Evolutionary conservation across 2,888 invertebrate species (phyloP).

Genomic region (Silvanus unidentatus): DNA sequence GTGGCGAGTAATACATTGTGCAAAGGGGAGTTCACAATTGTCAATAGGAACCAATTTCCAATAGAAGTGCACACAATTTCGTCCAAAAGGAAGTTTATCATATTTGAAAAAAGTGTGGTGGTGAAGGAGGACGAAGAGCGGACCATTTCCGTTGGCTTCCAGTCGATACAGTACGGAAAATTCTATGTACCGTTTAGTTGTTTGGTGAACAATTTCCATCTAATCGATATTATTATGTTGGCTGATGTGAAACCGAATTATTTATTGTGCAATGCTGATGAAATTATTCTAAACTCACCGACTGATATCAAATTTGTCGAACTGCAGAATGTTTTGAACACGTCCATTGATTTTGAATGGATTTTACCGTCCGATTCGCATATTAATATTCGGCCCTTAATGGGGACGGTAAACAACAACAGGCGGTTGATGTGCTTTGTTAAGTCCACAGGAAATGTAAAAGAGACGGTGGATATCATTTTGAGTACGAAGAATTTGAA

Average conservation of each 20-base stretch:
- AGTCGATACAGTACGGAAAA: too few species aligned
- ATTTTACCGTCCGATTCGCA: constrained; percentile 41
- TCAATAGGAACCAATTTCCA: constrained; percentile 41
- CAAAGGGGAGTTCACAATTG: not conserved
- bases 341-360: constrained; percentile 50
- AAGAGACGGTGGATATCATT: too few species aligned
- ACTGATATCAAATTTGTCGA: constrained; percentile 46
- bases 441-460: too few species aligned
- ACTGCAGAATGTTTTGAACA: constrained; percentile 47
- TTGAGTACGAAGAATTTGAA: too few species aligned
- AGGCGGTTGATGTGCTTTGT: too few species aligned
- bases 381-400: too few species aligned
- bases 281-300: constrained; percentile 33
- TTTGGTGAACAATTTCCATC: constrained; percentile 41
- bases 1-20: constrained; percentile 18
- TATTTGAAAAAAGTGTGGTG: not conserved
- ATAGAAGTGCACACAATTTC: constrained; percentile 21
- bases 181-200: too few species aligned
- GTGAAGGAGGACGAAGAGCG: too few species aligned
- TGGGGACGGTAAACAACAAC: too few species aligned
- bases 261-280: constrained; percentile 32
- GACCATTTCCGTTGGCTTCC: too few species aligned
- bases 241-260: constrained; percentile 43
- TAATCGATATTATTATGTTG: constrained; percentile 41
- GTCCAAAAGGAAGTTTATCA: not conserved